These are phyloP conservation scores for Athalia rosae DNA, from an alignment of 2,888 invertebrate genomes.

Conservation along the genomic window DNA sequence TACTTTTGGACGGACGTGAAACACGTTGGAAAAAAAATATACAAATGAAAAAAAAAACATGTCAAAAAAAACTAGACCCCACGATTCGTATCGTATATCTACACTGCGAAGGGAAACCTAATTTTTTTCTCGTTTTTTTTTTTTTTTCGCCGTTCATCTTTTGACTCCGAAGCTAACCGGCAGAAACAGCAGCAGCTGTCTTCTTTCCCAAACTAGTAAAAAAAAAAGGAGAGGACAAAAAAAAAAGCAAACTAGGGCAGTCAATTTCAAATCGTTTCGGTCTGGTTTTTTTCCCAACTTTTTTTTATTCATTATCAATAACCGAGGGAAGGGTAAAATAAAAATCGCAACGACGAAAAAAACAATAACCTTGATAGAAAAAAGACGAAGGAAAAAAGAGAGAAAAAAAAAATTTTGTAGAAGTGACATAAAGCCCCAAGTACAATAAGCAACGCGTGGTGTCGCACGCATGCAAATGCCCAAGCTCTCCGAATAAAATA, in stretches of 20 bases:
- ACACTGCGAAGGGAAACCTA: not conserved
- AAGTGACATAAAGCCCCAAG: slow-evolving; percentile 21
- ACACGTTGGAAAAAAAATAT: not conserved
- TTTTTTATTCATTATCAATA: too few relatives aligned
- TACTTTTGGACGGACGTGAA: not conserved
- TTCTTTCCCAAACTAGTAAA: too few relatives aligned
- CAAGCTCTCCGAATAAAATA: not conserved
- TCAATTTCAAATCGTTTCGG: not conserved
- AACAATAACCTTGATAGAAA: not conserved
- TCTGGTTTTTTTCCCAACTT: too few relatives aligned
- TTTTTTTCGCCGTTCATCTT: not conserved
- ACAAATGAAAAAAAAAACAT: not conserved
- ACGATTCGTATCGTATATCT: slow-evolving; percentile 2
- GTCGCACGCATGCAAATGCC: not conserved
- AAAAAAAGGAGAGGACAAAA: not conserved
- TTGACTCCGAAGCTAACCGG: not conserved
- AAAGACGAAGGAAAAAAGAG: not conserved
- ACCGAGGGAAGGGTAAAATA: too few relatives aligned
- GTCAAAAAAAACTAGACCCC: not conserved
- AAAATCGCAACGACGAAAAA: too few relatives aligned
- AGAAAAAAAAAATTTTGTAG: not conserved
- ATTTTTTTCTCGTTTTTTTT: not conserved
- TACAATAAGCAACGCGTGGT: slow-evolving; percentile 15
- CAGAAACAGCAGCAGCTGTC: not conserved
- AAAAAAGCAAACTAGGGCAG: not conserved